Evolutionary conservation across 2,113 vertebrate species (phyloP).

Genomic region (Puma concolor): DNA sequence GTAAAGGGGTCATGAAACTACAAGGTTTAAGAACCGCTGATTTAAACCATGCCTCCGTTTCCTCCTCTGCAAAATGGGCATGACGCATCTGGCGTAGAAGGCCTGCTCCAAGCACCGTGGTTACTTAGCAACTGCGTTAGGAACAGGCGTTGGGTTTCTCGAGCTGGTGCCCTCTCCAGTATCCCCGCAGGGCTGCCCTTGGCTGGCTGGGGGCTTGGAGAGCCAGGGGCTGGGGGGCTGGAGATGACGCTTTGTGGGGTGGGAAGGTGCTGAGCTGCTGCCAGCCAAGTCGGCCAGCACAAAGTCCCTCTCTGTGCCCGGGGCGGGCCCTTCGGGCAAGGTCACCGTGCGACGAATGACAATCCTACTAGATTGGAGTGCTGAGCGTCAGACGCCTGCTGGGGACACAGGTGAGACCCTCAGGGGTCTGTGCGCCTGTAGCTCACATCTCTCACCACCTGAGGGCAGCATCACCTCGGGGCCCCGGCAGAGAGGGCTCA

Average conservation of each 20-base stretch:
- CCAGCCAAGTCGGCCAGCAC: neutral
- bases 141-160: neutral
- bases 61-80: neutral
- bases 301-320: neutral
- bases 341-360: neutral
- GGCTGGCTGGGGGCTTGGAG: neutral
- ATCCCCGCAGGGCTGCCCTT: neutral
- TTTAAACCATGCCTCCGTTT: neutral
- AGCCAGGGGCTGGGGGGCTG: neutral
- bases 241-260: neutral
- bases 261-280: neutral
- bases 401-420: neutral
- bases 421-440: neutral
- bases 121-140: neutral
- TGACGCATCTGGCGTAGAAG: neutral
- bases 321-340: neutral
- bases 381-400: neutral
- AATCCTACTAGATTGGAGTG: too few species aligned
- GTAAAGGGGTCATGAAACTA: neutral
- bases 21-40: neutral
- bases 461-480: slow-evolving; percentile 6
- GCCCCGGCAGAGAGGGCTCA: neutral
- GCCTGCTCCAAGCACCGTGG: neutral
- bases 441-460: neutral
- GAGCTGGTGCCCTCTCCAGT: neutral